Base-by-base conservation (phyloP, 1,140 invertebrate genomes). In the Chironomus striatipennis region DNA sequence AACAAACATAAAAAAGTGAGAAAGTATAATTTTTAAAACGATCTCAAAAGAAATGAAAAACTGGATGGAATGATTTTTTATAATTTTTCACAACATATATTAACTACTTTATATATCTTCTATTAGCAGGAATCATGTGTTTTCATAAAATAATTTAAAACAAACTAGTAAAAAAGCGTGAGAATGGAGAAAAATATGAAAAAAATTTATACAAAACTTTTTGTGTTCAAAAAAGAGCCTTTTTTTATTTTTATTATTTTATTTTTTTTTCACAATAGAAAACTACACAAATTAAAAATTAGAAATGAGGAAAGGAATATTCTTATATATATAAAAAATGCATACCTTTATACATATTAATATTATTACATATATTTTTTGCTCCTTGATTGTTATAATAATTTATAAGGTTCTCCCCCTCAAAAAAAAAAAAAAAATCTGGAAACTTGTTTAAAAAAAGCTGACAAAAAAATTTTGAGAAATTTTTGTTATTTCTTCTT, bases 321-420 rank as follows among this genome's bases (percentile, higher is more conserved):
- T 70, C 20, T 70, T 70, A 20, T 70, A 20, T 6, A 21, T 70
- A 21, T 20, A 12, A 67, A 2, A 67, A 67, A 70, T 70, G 7
- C 9, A 67, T 7, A 67, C 18, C 18, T 70, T 20, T 70, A 20
- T 70, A 34, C 24, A 34, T 34, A 34, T 34, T 34, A 34, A 34
- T 34, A 34, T 34, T 34, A 34, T 34, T 34, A 34, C 5, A 34
- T 34, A 34, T 34, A 34, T 70, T 70, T 70, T 70, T 70, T 70
- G 65, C 20, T 70, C 18, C 65, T 70, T 70, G 65, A 70, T 70
- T 70, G 65, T 70, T 70, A 70, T 70, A 20, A 20, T 70, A 70
- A 70, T 70, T 70, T 70, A 21, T 70, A 70, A 70, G 65, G 9
- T 70, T 70, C 18, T 18, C 2, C 65, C n/a, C 20, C 9, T 18